Evolutionary conservation across 2,888 invertebrate genomes (phyloP), one percentile per base, ranked within the genome.

Genomic region (Parnassius glacialis): DNA sequence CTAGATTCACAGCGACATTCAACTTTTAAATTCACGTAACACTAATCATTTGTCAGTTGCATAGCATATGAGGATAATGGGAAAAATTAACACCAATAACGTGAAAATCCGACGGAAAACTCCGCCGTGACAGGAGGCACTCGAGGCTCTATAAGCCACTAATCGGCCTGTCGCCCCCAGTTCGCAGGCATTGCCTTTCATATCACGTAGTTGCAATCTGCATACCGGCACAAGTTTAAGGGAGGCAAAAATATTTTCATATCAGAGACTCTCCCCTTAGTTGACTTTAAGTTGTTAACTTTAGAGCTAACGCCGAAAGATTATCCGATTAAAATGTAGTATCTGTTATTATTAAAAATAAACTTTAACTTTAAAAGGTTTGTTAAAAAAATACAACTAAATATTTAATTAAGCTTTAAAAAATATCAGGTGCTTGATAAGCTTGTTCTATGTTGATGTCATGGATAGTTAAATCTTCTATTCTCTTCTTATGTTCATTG

Each of bases 201-300:
- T 81, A 84, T 85, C 89, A 88, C 89, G 90, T 89, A 79, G 73
- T 79, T 79, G 82, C 85, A 85, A 89, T 90, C 86, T 88, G 86
- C 88, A 89, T 88, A 77, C 81, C 66, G 57, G 61, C 64, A 63
- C 63, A 59, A 56, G 55, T 57, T 61, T 63, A 66, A 59, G 67
- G 58, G 64, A 59, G 57, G 57, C 47, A 48, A 62, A 62, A 63
- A 63, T 59, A 59, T 59, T 57, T 57, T 57, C 57, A 56, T 64
- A 52, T 56, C 57, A 48, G 34, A 56, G 57, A 34, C 47, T 52
- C 25, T 48, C 25, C 20, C 25, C 51, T 52, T 52, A 45, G 52
- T 52, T 44, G 52, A 43, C 34, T 44, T 47, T 57, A 48, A 73
- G 71, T 72, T 70, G 56, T 62, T 59, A 63, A 45, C 58, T 47